These are phyloP conservation scores for Sinodicranocentrus sp. DNA, from an alignment of 2,888 invertebrate species.

Conservation along the genomic window DNA sequence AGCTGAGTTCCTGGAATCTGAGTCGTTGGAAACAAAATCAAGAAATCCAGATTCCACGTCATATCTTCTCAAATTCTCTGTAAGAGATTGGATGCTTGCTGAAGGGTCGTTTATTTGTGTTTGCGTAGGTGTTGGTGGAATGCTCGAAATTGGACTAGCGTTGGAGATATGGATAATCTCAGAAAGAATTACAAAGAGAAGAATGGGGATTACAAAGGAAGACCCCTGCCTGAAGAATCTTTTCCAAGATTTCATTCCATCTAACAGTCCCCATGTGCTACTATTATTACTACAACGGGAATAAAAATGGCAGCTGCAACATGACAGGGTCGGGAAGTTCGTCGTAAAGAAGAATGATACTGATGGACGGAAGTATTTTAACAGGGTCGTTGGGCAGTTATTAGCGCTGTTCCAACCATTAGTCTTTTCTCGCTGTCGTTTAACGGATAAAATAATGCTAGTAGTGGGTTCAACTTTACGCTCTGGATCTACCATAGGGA, in stretches of 20 bases:
- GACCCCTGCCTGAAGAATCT: not conserved
- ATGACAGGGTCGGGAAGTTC: constrained; percentile 10
- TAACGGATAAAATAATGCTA: constrained; percentile 30
- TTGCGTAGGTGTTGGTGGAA: not conserved
- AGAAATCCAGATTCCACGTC: too few species aligned
- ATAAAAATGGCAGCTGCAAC: constrained; percentile 30
- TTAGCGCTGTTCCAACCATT: constrained; percentile 49
- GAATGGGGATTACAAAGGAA: not conserved
- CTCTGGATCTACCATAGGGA: not conserved
- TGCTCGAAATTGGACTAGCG: constrained; percentile 27
- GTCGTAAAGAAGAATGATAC: constrained; percentile 35
- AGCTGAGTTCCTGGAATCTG: too few species aligned
- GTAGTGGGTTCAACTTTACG: not conserved
- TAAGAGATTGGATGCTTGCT: not conserved
- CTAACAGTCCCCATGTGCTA: not conserved
- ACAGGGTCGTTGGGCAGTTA: constrained; percentile 57
- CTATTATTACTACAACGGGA: not conserved
- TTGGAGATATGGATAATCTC: not conserved
- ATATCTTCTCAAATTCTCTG: not conserved
- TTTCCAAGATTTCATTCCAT: not conserved
- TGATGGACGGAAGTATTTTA: constrained; percentile 42
- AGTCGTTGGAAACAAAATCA: too few species aligned
- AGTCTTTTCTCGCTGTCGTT: constrained; percentile 26
- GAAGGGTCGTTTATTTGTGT: not conserved
- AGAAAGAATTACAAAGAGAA: not conserved